A percentile compares a stretch with the other conserved stretches of the same genome.
Evolutionary conservation across 2,113 vertebrate genomes (phyloP).

Genomic region (Tyrannus savana): DNA sequence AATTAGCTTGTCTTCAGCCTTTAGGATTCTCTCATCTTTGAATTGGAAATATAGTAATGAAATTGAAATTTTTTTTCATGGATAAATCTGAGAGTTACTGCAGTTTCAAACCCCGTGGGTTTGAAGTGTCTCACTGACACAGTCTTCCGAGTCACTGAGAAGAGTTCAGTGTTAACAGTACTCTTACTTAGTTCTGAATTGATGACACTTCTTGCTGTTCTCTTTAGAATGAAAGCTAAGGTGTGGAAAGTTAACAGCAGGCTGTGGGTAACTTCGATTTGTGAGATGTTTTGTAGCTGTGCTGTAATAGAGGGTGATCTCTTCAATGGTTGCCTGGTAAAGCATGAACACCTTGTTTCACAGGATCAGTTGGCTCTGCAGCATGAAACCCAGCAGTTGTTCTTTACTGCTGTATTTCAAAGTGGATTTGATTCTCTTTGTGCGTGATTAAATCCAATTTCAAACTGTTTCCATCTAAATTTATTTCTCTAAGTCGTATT

Average conservation of each 20-base stretch:
- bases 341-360: neutral
- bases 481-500: neutral
- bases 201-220: neutral
- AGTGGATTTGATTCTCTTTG: neutral
- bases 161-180: neutral
- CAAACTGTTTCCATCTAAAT: neutral
- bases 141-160: neutral
- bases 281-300: neutral
- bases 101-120: neutral
- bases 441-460: neutral
- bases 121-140: neutral
- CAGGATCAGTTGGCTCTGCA: neutral
- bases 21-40: neutral
- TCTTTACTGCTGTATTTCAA: neutral
- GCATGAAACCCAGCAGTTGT: neutral
- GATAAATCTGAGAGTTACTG: neutral
- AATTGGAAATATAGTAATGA: neutral
- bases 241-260: rapidly evolving
- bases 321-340: neutral
- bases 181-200: neutral
- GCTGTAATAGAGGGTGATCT: neutral
- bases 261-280: neutral
- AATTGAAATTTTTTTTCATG: neutral
- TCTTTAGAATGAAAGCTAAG: neutral
- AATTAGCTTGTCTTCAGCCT: neutral